Percentiles rank a stretch among this genome's conserved stretches.
Evolutionary conservation across 2,113 vertebrate species (phyloP).

Genomic region (Pogona vitticeps): DNA sequence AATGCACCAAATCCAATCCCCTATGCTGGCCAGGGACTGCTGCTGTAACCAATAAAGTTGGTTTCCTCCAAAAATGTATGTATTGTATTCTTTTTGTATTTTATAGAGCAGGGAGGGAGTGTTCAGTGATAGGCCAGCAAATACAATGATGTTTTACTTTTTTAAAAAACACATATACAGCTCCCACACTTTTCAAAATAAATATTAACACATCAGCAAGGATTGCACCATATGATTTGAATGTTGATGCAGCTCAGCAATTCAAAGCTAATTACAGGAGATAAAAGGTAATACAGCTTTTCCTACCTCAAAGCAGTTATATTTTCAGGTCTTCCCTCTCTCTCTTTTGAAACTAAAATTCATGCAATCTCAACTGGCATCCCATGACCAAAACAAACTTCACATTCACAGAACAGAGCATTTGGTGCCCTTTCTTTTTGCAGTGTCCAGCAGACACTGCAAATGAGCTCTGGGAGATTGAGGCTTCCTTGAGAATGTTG

Average conservation of each 20-base stretch:
- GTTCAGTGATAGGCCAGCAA: too few relatives aligned
- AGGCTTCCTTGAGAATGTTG: background rate
- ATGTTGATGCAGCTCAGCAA: background rate
- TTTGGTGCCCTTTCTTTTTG: background rate
- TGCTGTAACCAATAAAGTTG: too few relatives aligned
- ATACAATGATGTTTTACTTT: background rate
- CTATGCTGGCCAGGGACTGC: too few relatives aligned
- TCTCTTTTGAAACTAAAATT: background rate
- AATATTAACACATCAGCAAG: background rate
- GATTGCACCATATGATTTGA: background rate
- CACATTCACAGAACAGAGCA: too few relatives aligned
- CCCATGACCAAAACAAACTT: background rate
- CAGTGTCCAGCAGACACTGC: background rate
- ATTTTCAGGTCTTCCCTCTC: background rate
- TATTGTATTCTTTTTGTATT: too few relatives aligned
- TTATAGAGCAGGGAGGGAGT: too few relatives aligned
- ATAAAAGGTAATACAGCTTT: background rate
- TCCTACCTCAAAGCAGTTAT: background rate
- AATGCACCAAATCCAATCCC: too few relatives aligned
- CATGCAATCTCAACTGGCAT: background rate
- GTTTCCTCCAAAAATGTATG: too few relatives aligned
- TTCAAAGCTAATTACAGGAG: background rate
- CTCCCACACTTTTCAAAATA: background rate
- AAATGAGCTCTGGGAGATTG: background rate
- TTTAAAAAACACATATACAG: background rate